Evolutionary conservation across 2,888 invertebrate species (phyloP).

Genomic region (Ecdyonurus torrentis): DNA sequence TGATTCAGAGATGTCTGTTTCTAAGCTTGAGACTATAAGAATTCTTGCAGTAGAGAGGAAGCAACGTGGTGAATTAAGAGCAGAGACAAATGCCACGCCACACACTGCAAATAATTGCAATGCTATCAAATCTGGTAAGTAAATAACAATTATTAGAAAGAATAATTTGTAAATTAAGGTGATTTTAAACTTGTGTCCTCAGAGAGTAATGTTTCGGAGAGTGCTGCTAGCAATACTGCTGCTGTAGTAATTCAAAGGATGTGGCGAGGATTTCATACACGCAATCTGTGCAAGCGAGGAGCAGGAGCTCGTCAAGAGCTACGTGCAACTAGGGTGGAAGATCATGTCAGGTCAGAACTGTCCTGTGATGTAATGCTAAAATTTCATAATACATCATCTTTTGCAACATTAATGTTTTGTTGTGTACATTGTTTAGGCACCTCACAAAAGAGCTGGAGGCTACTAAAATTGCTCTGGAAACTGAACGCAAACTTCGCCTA

Average conservation of each 20-base stretch:
- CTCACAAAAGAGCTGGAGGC: slow-evolving; percentile 69
- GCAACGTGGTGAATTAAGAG: slow-evolving; percentile 24
- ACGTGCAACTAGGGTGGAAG: slow-evolving; percentile 58
- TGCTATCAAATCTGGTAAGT: slow-evolving; percentile 23
- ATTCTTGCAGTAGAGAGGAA: slow-evolving; percentile 33
- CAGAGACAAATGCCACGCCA: slow-evolving; percentile 18
- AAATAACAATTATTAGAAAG: no score
- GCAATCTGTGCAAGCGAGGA: slow-evolving; percentile 53
- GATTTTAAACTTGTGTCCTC: slow-evolving; percentile 20
- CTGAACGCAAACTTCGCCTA: slow-evolving; percentile 69
- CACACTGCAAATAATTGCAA: slow-evolving; percentile 27
- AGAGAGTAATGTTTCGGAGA: slow-evolving; percentile 11
- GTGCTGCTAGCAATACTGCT: slow-evolving; percentile 25
- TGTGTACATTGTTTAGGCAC: slow-evolving; percentile 34
- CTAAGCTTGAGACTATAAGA: slow-evolving; percentile 46
- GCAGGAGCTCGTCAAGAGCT: slow-evolving; percentile 45
- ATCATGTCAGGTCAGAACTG: slow-evolving; percentile 59
- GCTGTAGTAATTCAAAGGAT: slow-evolving; percentile 70
- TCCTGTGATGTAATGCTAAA: no score
- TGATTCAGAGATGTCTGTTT: slow-evolving; percentile 47
- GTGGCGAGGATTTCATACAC: slow-evolving; percentile 69
- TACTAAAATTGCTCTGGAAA: slow-evolving; percentile 67
- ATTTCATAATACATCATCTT: background rate
- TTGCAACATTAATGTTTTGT: background rate
- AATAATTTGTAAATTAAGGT: no score